phyloP scores from a whole-genome alignment of 2,113 vertebrate genomes.

The Circaetus gallicus region DNA sequence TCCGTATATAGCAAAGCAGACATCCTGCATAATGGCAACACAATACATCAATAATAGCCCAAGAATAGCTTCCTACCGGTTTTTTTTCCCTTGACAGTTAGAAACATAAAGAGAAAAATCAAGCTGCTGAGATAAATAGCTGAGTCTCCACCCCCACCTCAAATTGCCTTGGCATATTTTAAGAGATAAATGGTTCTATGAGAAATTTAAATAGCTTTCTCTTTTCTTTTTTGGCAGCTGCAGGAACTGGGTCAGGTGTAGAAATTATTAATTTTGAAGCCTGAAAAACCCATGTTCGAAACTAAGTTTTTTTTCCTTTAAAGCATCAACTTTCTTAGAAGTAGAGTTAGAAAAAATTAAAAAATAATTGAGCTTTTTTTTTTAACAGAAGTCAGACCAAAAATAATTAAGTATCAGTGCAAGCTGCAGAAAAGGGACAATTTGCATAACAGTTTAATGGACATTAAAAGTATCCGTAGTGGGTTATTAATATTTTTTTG shows the following conservation, averaged over 20 bases:
- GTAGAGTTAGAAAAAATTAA: neutral
- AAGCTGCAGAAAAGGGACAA: neutral
- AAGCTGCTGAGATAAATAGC: slow-evolving; percentile 69
- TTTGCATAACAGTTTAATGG: neutral
- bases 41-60: slow-evolving; percentile 50
- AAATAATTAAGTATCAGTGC: slow-evolving; percentile 4
- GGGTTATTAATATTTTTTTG: neutral
- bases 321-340: slow-evolving; percentile 68
- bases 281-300: slow-evolving; percentile 70
- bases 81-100: slow-evolving; percentile 50
- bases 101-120: slow-evolving; percentile 68
- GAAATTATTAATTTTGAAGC: slow-evolving; percentile 77
- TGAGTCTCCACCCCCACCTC: slow-evolving; percentile 64
- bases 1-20: slow-evolving; percentile 50
- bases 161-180: slow-evolving; percentile 75
- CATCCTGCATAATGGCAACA: slow-evolving; percentile 43
- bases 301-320: slow-evolving; percentile 37
- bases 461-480: neutral
- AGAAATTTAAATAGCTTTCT: slow-evolving; percentile 73
- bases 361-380: neutral
- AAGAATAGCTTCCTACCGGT: slow-evolving; percentile 56
- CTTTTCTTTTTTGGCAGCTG: slow-evolving; percentile 71
- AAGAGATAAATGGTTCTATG: slow-evolving; percentile 71
- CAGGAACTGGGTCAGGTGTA: slow-evolving; percentile 76
- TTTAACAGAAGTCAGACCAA: neutral